Conservation (phyloP, 2,888 invertebrate species). For the Conistra vaccinii region DNA sequence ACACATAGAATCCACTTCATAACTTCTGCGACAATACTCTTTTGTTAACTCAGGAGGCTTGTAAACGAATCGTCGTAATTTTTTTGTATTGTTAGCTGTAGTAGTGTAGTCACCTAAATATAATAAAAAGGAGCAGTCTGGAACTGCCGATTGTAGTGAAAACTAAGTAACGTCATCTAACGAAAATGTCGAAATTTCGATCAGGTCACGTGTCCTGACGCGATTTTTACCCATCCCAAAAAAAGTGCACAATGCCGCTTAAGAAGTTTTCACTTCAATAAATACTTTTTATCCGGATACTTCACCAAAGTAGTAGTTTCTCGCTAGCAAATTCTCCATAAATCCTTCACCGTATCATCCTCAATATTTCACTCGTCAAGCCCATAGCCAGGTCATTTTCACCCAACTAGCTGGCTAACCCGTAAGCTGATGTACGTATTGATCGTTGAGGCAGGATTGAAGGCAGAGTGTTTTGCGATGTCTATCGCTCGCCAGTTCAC, state of each 20-base stretch:
- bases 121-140: too few relatives aligned
- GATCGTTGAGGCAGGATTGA: constrained; percentile 39
- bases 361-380: constrained; percentile 17
- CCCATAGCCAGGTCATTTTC: constrained; percentile 25
- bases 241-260: too few relatives aligned
- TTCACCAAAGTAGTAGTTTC: too few relatives aligned
- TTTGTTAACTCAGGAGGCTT: neutral
- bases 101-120: too few relatives aligned
- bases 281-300: too few relatives aligned
- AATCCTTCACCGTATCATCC: constrained; percentile 9
- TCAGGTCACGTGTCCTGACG: too few relatives aligned
- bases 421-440: constrained; percentile 21
- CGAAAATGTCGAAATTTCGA: too few relatives aligned
- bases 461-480: constrained; percentile 77
- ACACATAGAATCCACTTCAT: neutral
- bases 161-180: too few relatives aligned
- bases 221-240: too few relatives aligned
- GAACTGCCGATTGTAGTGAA: too few relatives aligned
- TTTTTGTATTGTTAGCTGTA: too few relatives aligned
- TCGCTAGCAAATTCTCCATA: neutral
- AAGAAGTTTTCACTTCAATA: too few relatives aligned
- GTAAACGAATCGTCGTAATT: neutral
- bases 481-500: constrained; percentile 64
- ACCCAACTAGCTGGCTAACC: constrained; percentile 23
- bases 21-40: neutral